phyloP scores from a whole-genome alignment of 2,797 vertebrate species.

The Karalla daura region DNA sequence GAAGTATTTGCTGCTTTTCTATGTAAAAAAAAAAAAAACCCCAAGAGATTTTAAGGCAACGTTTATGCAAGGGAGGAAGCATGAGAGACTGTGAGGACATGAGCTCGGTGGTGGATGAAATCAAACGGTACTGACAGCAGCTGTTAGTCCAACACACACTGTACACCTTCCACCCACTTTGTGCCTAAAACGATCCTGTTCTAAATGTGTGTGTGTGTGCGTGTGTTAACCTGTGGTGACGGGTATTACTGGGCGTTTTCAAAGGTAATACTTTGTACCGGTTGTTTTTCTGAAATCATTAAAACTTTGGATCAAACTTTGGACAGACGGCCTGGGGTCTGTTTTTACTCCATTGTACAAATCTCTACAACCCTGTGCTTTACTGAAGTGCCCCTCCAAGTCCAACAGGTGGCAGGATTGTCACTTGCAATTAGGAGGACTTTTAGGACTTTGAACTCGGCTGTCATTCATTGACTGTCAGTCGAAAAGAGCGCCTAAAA shows the following conservation, averaged over 20 bases:
- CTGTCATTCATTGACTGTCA: not conserved
- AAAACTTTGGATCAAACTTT: constrained; percentile 75
- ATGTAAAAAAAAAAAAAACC: too few species aligned
- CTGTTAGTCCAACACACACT: constrained; percentile 49
- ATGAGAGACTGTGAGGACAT: constrained; percentile 58
- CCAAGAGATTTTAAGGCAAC: constrained; percentile 17
- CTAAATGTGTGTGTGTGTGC: constrained; percentile 64
- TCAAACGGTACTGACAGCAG: constrained; percentile 54
- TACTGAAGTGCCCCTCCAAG: constrained; percentile 11
- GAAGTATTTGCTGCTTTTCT: constrained; percentile 51
- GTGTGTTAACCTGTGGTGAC: constrained; percentile 61
- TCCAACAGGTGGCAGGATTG: constrained; percentile 61
- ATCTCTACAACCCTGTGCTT: not conserved
- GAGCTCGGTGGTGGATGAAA: constrained; percentile 35
- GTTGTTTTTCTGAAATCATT: constrained; percentile 78
- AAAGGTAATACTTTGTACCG: constrained; percentile 74
- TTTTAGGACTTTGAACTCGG: too few species aligned
- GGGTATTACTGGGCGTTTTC: constrained; percentile 57
- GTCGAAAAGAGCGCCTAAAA: too few species aligned
- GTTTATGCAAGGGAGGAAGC: constrained; percentile 59
- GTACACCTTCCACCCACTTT: constrained; percentile 74
- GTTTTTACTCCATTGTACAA: not conserved
- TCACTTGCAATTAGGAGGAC: not conserved
- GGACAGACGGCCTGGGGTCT: constrained; percentile 26
- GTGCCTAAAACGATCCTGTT: constrained; percentile 80